Percentiles rank a stretch among this genome's conserved stretches.
Evolutionary conservation across 1,140 invertebrate genomes (phyloP).

Genomic region (Drosophila willistoni): DNA sequence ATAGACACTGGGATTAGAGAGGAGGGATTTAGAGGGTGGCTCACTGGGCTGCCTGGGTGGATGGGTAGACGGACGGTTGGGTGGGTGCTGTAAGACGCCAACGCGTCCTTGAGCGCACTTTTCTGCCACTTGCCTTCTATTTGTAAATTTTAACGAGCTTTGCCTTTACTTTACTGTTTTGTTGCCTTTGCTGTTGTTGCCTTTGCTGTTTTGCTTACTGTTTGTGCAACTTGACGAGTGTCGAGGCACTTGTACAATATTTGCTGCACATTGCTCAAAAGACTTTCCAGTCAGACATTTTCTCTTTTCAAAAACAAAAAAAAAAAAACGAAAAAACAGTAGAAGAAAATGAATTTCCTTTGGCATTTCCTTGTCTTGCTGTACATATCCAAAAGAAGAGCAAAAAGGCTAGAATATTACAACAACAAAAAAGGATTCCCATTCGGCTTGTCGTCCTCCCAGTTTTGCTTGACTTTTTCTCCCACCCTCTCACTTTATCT

Average conservation of each 20-base stretch:
- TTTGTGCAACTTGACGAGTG: constrained; percentile 64
- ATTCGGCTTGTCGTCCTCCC: neutral
- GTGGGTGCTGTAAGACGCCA: constrained; percentile 53
- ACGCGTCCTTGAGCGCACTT: constrained; percentile 77
- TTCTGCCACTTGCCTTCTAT: constrained; percentile 80
- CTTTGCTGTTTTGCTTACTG: constrained; percentile 62
- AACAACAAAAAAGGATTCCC: neutral
- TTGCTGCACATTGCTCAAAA: constrained; percentile 59
- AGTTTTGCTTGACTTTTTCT: constrained; percentile 34
- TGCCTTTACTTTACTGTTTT: constrained; percentile 39
- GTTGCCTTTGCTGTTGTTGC: constrained; percentile 34
- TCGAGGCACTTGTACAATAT: constrained; percentile 71
- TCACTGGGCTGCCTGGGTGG: neutral
- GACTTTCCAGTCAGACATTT: constrained; percentile 45
- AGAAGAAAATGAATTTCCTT: constrained; percentile 69
- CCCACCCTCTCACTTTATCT: neutral
- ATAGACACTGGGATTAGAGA: constrained; percentile 26
- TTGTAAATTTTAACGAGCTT: constrained; percentile 80
- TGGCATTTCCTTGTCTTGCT: constrained; percentile 66
- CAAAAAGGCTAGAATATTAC: neutral
- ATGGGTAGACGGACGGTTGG: neutral
- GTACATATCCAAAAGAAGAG: constrained; percentile 52
- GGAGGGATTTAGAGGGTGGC: neutral
- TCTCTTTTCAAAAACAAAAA: constrained; percentile 45
- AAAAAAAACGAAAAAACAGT: too few species aligned